Conservation (phyloP, 2,797 vertebrate genomes). For the Mallotus villosus region DNA sequence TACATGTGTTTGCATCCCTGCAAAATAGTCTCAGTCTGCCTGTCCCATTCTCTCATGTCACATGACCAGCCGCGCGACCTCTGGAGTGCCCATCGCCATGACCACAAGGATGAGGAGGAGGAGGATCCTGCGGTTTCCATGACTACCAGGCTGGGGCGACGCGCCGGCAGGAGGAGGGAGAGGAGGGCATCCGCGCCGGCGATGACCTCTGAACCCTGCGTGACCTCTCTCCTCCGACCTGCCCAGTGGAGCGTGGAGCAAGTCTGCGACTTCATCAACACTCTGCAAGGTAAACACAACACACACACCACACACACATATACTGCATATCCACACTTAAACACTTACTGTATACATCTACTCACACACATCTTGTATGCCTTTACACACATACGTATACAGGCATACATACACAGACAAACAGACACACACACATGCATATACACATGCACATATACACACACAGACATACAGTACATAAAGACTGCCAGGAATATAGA, state of each 20-base stretch:
- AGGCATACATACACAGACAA: background rate
- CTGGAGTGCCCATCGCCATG: slow-evolving; percentile 64
- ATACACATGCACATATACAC: background rate
- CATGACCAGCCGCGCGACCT: slow-evolving; percentile 62
- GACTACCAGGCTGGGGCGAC: slow-evolving; percentile 85
- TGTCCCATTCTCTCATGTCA: background rate
- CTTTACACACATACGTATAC: background rate
- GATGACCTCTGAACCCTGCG: slow-evolving; percentile 66
- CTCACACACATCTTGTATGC: no score
- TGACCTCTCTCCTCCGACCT: slow-evolving; percentile 75
- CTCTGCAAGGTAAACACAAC: slow-evolving; percentile 86
- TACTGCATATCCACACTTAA: background rate
- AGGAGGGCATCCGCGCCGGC: slow-evolving; percentile 79
- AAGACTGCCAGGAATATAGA: background rate
- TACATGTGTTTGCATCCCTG: no score
- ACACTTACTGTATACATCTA: no score
- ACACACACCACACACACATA: background rate
- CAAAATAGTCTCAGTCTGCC: background rate
- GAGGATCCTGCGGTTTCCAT: slow-evolving; percentile 79
- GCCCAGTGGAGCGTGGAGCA: slow-evolving; percentile 93
- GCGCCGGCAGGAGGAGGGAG: slow-evolving; percentile 75
- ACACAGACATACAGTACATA: background rate
- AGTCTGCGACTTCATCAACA: slow-evolving; percentile 90
- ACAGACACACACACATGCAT: background rate
- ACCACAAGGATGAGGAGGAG: slow-evolving; percentile 66